phyloP scores from a whole-genome alignment of 2,797 vertebrate genomes.

The Centropyge bicolor region DNA sequence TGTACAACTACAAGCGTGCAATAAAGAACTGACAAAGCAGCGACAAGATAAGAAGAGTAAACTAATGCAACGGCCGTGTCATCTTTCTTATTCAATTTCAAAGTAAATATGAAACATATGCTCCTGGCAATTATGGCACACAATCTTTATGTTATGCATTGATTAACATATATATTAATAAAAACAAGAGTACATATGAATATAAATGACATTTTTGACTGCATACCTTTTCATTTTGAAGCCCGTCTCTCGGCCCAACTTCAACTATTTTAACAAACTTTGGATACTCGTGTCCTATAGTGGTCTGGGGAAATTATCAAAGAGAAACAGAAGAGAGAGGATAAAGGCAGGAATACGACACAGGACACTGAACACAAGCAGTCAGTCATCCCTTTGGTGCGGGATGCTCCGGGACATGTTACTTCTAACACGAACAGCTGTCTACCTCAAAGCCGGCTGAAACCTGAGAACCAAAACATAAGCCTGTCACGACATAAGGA shows the following conservation, averaged over 20 bases:
- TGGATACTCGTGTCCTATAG: slow-evolving; percentile 84
- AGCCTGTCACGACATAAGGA: slow-evolving; percentile 54
- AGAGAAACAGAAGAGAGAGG: slow-evolving; percentile 12
- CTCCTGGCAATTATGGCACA: slow-evolving; percentile 63
- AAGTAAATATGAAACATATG: slow-evolving; percentile 82
- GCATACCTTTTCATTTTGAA: slow-evolving; percentile 97
- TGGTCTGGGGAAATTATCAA: slow-evolving; percentile 81
- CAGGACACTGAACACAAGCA: slow-evolving; percentile 24
- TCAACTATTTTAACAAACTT: slow-evolving; percentile 95
- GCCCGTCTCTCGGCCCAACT: slow-evolving; percentile 96
- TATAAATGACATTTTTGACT: slow-evolving; percentile 41
- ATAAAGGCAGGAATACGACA: not conserved
- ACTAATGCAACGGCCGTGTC: slow-evolving; percentile 69
- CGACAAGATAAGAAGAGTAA: slow-evolving; percentile 59
- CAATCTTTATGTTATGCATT: slow-evolving; percentile 62
- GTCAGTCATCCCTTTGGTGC: slow-evolving; percentile 20
- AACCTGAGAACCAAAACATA: slow-evolving; percentile 62
- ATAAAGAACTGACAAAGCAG: slow-evolving; percentile 68
- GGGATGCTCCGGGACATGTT: slow-evolving; percentile 46
- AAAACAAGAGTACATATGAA: slow-evolving; percentile 36
- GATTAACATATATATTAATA: slow-evolving; percentile 34
- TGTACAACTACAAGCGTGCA: slow-evolving; percentile 49
- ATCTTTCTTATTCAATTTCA: slow-evolving; percentile 77
- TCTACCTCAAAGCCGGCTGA: slow-evolving; percentile 52
- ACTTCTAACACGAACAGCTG: slow-evolving; percentile 51